phyloP scores from a whole-genome alignment of 2,888 invertebrate species.

The Drosophila suboccidentalis region DNA sequence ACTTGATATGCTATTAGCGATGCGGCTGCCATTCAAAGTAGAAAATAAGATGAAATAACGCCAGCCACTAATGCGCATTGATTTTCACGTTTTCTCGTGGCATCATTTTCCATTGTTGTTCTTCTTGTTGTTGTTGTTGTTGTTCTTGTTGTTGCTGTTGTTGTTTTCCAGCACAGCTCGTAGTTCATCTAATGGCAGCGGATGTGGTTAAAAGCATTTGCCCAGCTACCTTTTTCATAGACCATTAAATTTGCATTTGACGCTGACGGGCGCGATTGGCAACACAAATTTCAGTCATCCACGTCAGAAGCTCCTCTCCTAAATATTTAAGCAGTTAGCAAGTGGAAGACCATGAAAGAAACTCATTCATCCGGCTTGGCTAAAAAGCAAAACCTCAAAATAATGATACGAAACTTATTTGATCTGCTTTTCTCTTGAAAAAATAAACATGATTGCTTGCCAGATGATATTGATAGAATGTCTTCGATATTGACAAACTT shows the following conservation, averaged over 20 bases:
- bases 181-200: constrained; percentile 74
- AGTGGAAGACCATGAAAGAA: background rate
- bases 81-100: constrained; percentile 71
- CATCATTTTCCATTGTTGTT: constrained; percentile 71
- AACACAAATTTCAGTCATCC: constrained; percentile 30
- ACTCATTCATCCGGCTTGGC: constrained; percentile 3
- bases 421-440: background rate
- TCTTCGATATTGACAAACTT: no score
- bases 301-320: constrained; percentile 17
- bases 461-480: no score
- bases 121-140: constrained; percentile 30
- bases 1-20: constrained; percentile 63
- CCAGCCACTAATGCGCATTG: constrained; percentile 77
- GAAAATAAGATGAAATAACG: constrained; percentile 69
- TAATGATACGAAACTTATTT: background rate
- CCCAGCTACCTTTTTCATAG: constrained; percentile 78
- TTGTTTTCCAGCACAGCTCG: constrained; percentile 35
- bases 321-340: constrained; percentile 52
- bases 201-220: constrained; percentile 81
- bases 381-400: background rate
- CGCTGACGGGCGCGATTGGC: constrained; percentile 74
- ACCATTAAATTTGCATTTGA: constrained; percentile 81
- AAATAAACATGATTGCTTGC: background rate
- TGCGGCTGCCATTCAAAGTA: constrained; percentile 34
- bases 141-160: constrained; percentile 28